Evolutionary conservation across 1,140 invertebrate genomes (phyloP).

Genomic region (Samia ricini): DNA sequence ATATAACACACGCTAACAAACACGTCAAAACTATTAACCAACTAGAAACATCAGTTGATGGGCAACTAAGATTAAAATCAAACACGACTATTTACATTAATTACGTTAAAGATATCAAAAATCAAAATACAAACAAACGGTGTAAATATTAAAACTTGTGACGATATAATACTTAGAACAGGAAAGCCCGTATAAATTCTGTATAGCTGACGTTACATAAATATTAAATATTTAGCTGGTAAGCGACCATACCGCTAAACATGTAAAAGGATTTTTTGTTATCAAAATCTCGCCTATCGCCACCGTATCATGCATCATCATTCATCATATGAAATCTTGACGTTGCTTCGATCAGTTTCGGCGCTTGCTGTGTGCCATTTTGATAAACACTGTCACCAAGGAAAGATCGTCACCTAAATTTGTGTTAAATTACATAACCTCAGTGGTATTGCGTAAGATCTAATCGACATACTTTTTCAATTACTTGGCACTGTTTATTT

Average conservation of each 20-base stretch:
- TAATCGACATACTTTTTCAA: constrained; percentile 3
- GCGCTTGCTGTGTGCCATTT: constrained; percentile 42
- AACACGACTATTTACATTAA: background rate
- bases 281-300: constrained; percentile 51
- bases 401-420: constrained; percentile 9
- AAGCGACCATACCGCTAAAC: background rate
- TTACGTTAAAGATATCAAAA: background rate
- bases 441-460: constrained; percentile 11
- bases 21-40: background rate
- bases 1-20: background rate
- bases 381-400: constrained; percentile 36
- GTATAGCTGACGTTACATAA: constrained; percentile 14
- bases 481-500: background rate
- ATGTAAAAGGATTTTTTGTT: constrained; percentile 27
- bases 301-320: constrained; percentile 59
- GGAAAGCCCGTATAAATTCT: constrained; percentile 9
- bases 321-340: constrained; percentile 65
- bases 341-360: constrained; percentile 38
- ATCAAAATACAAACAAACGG: constrained; percentile 4
- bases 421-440: constrained; percentile 22
- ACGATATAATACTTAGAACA: background rate
- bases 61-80: background rate
- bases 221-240: constrained; percentile 18
- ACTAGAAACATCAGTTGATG: background rate
- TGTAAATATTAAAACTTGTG: background rate